These are phyloP conservation scores for Cephalopterus ornatus DNA, from an alignment of 2,113 vertebrate species.

Conservation along the genomic window DNA sequence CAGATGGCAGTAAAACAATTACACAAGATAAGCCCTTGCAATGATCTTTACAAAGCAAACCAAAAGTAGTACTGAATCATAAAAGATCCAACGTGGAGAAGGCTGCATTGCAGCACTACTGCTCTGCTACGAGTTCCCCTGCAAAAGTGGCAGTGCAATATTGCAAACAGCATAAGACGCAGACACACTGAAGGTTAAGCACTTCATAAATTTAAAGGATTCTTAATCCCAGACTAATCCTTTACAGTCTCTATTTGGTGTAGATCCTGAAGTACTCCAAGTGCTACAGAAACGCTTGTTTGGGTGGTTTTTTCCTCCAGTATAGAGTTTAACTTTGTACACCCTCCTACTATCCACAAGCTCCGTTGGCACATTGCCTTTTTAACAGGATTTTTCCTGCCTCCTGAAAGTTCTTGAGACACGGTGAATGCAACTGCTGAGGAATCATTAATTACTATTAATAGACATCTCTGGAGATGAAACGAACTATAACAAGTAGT, in stretches of 20 bases:
- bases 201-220: constrained; percentile 18
- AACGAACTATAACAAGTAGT: constrained; percentile 68
- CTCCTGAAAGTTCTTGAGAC: constrained; percentile 56
- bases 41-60: constrained; percentile 73
- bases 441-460: constrained; percentile 76
- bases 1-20: constrained; percentile 79
- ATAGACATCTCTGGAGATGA: constrained; percentile 70
- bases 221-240: constrained; percentile 49
- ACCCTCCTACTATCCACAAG: background rate
- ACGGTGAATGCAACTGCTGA: constrained; percentile 59
- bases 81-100: constrained; percentile 65
- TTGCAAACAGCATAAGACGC: background rate
- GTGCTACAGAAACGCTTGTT: constrained; percentile 7
- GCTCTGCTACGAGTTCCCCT: background rate
- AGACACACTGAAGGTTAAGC: constrained; percentile 47
- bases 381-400: constrained; percentile 49
- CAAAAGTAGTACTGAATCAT: constrained; percentile 63
- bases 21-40: constrained; percentile 74
- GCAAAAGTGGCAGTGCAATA: constrained; percentile 25
- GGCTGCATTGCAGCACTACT: constrained; percentile 60
- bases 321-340: constrained; percentile 4
- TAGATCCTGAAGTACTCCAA: constrained; percentile 13
- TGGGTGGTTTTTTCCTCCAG: background rate
- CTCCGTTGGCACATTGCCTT: background rate
- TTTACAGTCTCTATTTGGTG: background rate